phyloP scores from a whole-genome alignment of 1,140 invertebrate species.

The Hylaeus volcanicus region DNA sequence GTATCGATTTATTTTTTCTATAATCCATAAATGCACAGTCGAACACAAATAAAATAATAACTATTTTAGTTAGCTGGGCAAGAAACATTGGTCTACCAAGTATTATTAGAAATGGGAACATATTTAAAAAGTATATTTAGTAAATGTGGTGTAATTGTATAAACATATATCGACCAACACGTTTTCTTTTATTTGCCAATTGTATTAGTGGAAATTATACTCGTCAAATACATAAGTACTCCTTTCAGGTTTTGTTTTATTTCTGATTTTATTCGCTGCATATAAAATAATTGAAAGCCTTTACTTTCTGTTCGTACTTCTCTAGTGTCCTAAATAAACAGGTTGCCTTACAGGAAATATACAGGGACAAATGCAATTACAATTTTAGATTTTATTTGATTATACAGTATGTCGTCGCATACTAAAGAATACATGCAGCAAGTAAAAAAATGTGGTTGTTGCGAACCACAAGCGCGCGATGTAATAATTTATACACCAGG shows the following conservation, averaged over 20 bases:
- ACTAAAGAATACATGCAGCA: conserved; percentile 72
- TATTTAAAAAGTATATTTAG: conserved; percentile 45
- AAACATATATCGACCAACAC: conserved; percentile 70
- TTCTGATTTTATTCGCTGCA: neutral
- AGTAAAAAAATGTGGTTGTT: conserved; percentile 72
- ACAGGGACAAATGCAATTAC: conserved; percentile 56
- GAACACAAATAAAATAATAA: conserved; percentile 14
- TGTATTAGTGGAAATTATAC: conserved; percentile 65
- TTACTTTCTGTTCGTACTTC: neutral
- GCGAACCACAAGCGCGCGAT: conserved; percentile 56
- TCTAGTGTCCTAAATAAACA: conserved; percentile 28
- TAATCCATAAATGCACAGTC: conserved; percentile 16
- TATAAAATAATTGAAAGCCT: neutral
- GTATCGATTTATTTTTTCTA: conserved; percentile 24
- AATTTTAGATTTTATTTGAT: conserved; percentile 69
- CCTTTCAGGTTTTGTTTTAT: neutral
- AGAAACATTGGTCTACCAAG: conserved; percentile 1
- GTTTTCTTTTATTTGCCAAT: conserved; percentile 66
- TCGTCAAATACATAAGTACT: conserved; percentile 41
- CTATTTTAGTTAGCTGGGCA: neutral
- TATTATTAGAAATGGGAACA: conserved; percentile 30
- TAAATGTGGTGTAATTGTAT: conserved; percentile 72
- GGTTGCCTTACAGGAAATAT: conserved; percentile 37
- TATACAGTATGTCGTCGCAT: conserved; percentile 61
- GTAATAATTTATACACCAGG: conserved; percentile 54